Evolutionary conservation across 2,113 vertebrate genomes (phyloP), one percentile per base, ranked within the genome.

Genomic region (Vulpes lagopus): DNA sequence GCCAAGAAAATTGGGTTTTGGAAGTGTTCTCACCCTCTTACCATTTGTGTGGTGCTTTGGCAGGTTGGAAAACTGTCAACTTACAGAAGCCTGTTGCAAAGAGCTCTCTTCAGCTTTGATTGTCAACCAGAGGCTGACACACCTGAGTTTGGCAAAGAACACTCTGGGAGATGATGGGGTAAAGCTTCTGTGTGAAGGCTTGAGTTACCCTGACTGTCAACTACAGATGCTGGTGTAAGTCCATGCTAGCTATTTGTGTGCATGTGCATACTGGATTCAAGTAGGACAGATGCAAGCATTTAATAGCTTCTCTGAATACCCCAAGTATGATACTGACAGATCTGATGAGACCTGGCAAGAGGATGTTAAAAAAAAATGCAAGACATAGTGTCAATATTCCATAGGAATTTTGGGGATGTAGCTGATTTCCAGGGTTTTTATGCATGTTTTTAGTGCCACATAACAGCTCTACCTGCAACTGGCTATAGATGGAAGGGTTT

Each of bases 31-130:
- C 17, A 1, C 19, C 1, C 0, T 59, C 67, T 82, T 3, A 11
- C 25, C 8, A 1, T 0, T 2, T 38, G 2, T 27, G 51, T 53
- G 80, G 22, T 12, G 19, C 51, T 89, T 27, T n/a, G 10, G 8
- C 51, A 97, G 95, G 17, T 10, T 96, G n/a, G 95, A 95, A 35
- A 81, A 78, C 80, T 97, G 95, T 57, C 80, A 32, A 11, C 93
- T 97, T 9, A 95, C 97, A 0, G 59, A 55, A 69, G 85, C 55
- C 30, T 93, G 79, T 25, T 96, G 97, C 9, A 32, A 82, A 74
- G 65, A 95, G 30, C 90, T 97, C 11, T 80, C 93, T 12, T 80
- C 65, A 27, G 90, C 67, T 76, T 49, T 97, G 85, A 59, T 91
- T 0, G 55, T 81, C 80, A 95, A 11, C 86, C 89, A 62, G 86